Conservation (phyloP, 2,797 vertebrate species). For the Ctenosaura bakeri region DNA sequence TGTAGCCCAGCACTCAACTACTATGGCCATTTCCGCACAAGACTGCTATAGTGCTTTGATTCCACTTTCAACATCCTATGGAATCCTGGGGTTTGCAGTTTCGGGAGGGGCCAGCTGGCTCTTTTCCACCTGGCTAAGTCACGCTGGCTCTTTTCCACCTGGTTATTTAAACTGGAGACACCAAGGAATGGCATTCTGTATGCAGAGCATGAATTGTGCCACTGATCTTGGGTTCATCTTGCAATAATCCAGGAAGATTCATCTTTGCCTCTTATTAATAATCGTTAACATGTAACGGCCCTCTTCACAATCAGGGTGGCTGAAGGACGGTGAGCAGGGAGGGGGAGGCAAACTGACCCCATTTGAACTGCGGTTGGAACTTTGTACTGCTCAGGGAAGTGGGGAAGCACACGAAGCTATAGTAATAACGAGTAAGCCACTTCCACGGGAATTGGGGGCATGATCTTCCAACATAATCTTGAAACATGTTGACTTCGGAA, state of each 20-base stretch:
- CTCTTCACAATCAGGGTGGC: not conserved
- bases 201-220: no score
- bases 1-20: no score
- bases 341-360: not conserved
- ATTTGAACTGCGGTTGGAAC: not conserved
- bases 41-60: no score
- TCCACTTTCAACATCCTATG: no score
- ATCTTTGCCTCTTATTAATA: not conserved
- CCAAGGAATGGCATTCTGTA: not conserved
- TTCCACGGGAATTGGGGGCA: not conserved
- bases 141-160: no score
- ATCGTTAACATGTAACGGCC: not conserved
- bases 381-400: not conserved
- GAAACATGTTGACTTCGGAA: not conserved
- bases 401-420: not conserved
- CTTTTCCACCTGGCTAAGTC: no score
- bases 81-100: no score
- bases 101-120: no score
- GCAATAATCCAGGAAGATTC: not conserved
- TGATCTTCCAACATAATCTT: not conserved
- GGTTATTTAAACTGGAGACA: not conserved
- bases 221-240: not conserved
- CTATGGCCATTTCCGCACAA: no score
- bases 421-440: not conserved
- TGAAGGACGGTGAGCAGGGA: not conserved